Conservation (phyloP, 2,888 invertebrate species). For the Ormyrus rosae region DNA sequence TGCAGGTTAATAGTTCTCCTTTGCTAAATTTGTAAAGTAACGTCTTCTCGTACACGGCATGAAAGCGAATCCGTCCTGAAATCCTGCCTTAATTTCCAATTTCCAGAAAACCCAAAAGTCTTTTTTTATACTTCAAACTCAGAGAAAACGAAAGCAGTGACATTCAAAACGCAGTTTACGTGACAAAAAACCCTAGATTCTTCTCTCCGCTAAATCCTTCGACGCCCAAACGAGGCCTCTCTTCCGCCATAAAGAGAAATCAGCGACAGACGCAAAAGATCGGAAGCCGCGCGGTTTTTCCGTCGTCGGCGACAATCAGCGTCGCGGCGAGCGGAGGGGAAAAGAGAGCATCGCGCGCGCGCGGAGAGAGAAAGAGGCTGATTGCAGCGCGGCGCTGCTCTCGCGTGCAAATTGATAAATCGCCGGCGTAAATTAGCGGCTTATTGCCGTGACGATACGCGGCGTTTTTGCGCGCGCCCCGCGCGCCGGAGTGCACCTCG, state of each 20-base stretch:
- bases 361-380: background rate
- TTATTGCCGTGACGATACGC: constrained; percentile 61
- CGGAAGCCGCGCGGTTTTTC: constrained; percentile 25
- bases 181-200: no score
- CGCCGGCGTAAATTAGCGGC: constrained; percentile 63
- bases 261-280: constrained; percentile 12
- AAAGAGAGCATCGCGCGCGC: background rate
- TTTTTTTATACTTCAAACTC: no score
- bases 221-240: no score
- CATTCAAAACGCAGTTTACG: no score
- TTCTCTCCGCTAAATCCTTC: background rate
- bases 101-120: no score
- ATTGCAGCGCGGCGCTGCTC: background rate
- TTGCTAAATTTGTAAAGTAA: no score
- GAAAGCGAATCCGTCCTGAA: no score
- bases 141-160: no score
- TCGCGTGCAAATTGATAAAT: constrained; percentile 63
- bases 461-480: constrained; percentile 55
- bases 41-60: no score
- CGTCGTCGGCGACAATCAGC: constrained; percentile 26
- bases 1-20: no score
- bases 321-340: background rate
- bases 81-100: no score
- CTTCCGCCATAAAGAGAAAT: constrained; percentile 14
- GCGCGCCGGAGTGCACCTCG: constrained; percentile 5